Evolutionary conservation across 2,113 vertebrate species (phyloP), one percentile per base, ranked within the genome.

Genomic region (Archocentrus centrarchus): DNA sequence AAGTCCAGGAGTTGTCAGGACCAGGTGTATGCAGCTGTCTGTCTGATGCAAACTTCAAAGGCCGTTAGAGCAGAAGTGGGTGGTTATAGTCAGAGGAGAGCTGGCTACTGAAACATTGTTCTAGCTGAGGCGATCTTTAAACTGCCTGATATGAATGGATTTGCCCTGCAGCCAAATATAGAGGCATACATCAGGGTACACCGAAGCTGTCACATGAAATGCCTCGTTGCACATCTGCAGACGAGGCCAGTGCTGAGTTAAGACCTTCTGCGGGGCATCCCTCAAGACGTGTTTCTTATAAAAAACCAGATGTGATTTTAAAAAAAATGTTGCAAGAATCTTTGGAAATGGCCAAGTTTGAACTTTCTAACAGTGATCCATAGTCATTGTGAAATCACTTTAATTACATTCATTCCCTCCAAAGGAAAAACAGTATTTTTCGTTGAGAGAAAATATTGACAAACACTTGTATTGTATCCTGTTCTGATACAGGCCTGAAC

Each of bases 1-100:
- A 81, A 10, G 27, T 76, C 30, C 22, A 66, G 7, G 59, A 22
- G 59, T 37, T 58, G 55, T 39, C 27, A 55, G n/a, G 77, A 32
- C 85, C 91, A 92, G 92, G 91, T 95, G 93, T 90, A 68, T 8
- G 59, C 93, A 93, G 93, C 93, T 94, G 93, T 88, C 90, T 5
- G 3, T 85, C 89, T 88, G 87, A 87, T 77, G 30, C 3, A 30
- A 44, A 63, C 84, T 88, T 92, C 90, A 93, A 93, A 91, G 84
- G 24, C 32, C 5, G 2, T 60, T 32, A 20, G 35, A 77, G 80
- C 64, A 39, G 80, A 78, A 35, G 30, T 61, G 59, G 84, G 82
- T 41, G 47, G 20, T 61, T 77, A 30, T 70, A 77, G 59, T 50
- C 20, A 14, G 62, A 57, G 61, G 62, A 85, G 70, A 78, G 35